Evolutionary conservation across 2,888 invertebrate genomes (phyloP), one percentile per base, ranked within the genome.

Genomic region (Bibio marci): DNA sequence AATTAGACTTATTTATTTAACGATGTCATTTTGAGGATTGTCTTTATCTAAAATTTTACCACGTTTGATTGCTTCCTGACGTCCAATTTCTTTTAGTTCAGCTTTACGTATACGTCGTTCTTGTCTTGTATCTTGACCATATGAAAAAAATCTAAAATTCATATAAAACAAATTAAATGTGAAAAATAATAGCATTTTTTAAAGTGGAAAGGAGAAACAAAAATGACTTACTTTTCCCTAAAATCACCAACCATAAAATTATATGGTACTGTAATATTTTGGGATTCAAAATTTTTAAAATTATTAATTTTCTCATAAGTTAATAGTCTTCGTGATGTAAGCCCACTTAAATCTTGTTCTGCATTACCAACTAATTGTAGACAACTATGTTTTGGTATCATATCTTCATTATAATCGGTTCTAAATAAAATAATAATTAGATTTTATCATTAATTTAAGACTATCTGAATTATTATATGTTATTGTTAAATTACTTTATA

Each of bases 301-400:
- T 48, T 55, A 2, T 57, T 63, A 13, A 69, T 56, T 65, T 92
- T 94, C 58, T 80, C 75, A 61, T 83, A 90, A 0, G 91, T 90
- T 19, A 95, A 70, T 31, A 95, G 66, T 35, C 91, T 63, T 18
- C 95, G 67, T 11, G 87, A 76, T 0, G 88, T 80, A 48, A 79
- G 71, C 48, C 73, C 75, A 12, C 80, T 86, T 36, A 98, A 63
- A 14, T 75, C 64, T 62, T 98, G 97, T 60, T 97, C 94, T 8
- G 86, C 83, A 64, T 88, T 94, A 17, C 76, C 74, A 27, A 85
- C 62, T 38, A 97, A 59, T 41, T 63, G 53, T 42, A 98, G 65
- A 51, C 82, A 79, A 3, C 79, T 74, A 63, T 97, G 90, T 4
- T 62, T 59, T 0, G 97, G 95, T 14, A 97, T 59, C 42, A 77